Base-by-base conservation (phyloP, 2,888 invertebrate genomes). In the Dryomyza anilis region DNA sequence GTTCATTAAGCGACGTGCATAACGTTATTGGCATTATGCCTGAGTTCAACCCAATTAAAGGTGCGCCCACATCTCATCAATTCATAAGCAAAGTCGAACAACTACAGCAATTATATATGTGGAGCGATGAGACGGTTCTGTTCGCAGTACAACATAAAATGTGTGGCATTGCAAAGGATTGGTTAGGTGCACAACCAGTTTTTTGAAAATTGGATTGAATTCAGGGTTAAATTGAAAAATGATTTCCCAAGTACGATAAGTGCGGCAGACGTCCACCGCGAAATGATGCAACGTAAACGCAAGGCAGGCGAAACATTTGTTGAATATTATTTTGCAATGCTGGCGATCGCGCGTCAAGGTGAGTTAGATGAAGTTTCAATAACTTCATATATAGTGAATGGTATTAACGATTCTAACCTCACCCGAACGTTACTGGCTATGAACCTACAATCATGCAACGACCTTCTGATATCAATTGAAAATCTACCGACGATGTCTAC, bases 311-410 rank as follows among this genome's bases (percentile, higher is more conserved):
- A 65, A 43, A 29, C 63, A 29, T 50, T 33, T 5, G 16, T 21
- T 2, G 23, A 69, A 14, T 69, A 53, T 45, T 67, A 63, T 25
- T 70, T 64, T 29, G 64, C 56, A 3, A n/a, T n/a, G n/a, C n/a
- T n/a, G n/a, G n/a, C n/a, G n/a, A n/a, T n/a, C n/a, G n/a, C n/a
- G n/a, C n/a, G n/a, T n/a, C n/a, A n/a, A n/a, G n/a, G n/a, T n/a
- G n/a, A n/a, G n/a, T n/a, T n/a, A n/a, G n/a, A n/a, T n/a, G n/a
- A n/a, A n/a, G n/a, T n/a, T n/a, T n/a, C n/a, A n/a, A n/a, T n/a
- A n/a, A n/a, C n/a, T n/a, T 64, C 65, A 6, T 67, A 70, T 33
- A 68, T 71, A 10, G 46, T 68, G 21, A 68, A 69, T 46, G 66
- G 68, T 1, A 66, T 70, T 10, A 68, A 67, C 25, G 64, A 69